Conservation (phyloP, 2,888 invertebrate genomes). For the Hyposoter didymator region DNA sequence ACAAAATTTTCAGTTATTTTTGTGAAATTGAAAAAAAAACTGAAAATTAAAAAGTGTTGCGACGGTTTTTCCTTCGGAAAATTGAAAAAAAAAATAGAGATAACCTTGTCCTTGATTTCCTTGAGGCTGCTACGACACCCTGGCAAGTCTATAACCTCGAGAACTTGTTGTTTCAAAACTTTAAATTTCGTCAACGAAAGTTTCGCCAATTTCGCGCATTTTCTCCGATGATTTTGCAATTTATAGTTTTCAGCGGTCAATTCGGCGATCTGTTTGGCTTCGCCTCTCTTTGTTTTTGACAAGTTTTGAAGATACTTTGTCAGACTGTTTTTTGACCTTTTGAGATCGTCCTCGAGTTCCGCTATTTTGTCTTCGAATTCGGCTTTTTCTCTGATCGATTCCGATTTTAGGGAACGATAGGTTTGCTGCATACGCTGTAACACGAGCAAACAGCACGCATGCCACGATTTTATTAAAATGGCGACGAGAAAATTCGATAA, state of each 20-base stretch:
- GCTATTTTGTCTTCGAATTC: slow-evolving; percentile 95
- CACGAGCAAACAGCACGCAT: slow-evolving; percentile 38
- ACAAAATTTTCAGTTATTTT: too few species aligned
- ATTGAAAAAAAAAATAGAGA: not conserved
- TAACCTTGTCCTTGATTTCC: slow-evolving; percentile 93
- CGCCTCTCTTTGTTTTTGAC: slow-evolving; percentile 90
- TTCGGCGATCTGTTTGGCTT: slow-evolving; percentile 92
- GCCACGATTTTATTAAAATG: too few species aligned
- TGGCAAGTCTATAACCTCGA: slow-evolving; percentile 91
- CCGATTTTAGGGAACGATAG: slow-evolving; percentile 93
- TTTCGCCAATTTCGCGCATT: slow-evolving; percentile 92
- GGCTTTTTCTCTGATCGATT: slow-evolving; percentile 93
- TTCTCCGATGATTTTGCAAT: slow-evolving; percentile 93
- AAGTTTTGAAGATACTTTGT: slow-evolving; percentile 35
- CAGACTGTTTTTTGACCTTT: slow-evolving; percentile 87
- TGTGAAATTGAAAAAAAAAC: too few species aligned
- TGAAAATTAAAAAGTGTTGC: too few species aligned
- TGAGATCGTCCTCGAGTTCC: slow-evolving; percentile 95
- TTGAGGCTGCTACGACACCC: slow-evolving; percentile 96
- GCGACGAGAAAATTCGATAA: too few species aligned
- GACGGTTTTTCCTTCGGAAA: too few species aligned
- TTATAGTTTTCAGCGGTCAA: slow-evolving; percentile 95
- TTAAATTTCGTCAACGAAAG: slow-evolving; percentile 93
- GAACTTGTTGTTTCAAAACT: slow-evolving; percentile 92
- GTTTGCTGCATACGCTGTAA: slow-evolving; percentile 96